Evolutionary conservation across 2,113 vertebrate genomes (phyloP), one percentile per base, ranked within the genome.

Genomic region (Turdus rufiventris): DNA sequence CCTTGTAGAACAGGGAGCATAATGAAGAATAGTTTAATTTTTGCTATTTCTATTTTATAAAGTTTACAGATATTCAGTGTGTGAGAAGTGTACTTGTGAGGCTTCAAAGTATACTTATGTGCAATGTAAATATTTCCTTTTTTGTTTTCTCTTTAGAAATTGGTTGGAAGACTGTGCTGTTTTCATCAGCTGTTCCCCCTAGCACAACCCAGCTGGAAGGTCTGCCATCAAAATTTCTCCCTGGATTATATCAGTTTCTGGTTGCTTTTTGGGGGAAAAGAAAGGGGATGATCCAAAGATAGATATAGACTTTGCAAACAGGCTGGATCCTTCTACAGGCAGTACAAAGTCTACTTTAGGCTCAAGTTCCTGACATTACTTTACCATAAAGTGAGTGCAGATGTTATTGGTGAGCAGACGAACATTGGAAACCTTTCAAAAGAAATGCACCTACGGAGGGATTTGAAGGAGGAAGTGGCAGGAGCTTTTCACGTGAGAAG

Each of bases 401-500:
- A 96, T 97, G 94, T 91, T 87, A 43, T 51, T 91, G 87, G 88
- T 96, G 71, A 97, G 79, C 81, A 92, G 63, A 79, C 68, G 63
- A 74, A 86, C 81, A 67, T 6, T 96, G 93, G 89, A 96, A 96
- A 28, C 75, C 76, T 96, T 97, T 97, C 86, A 96, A 95, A 96
- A 93, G 93, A 97, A 97, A 93, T 12, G 18, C n/a, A 66, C 84
- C 94, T 93, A 94, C 85, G 75, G 47, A 93, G 60, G 93, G 95
- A 97, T 97, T 97, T 97, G 84, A 79, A 97, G 94, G 85, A 96
- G 97, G 97, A 97, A 97, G 92, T 96, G 88, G 92, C 9, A 0
- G 78, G 89, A 96, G 81, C 62, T 96, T 95, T 96, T 88, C 94
- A 97, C 70, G 48, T 93, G 94, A 96, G 91, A 91, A 19, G 85